Percentiles rank a stretch among this genome's conserved stretches.
phyloP scores from a whole-genome alignment of 2,113 vertebrate species.

The Lontra canadensis region DNA sequence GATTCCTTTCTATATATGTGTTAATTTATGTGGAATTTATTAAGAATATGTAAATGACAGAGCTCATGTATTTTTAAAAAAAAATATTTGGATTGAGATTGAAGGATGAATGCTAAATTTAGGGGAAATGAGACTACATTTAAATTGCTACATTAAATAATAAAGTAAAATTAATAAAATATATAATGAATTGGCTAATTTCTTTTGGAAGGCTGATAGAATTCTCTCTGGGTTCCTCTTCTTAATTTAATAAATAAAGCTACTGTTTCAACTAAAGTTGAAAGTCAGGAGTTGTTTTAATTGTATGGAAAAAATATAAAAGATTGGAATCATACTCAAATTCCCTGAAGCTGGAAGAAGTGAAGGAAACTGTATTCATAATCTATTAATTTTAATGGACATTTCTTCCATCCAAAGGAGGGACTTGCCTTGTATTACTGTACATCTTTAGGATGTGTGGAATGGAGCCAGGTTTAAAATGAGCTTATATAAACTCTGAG shows the following conservation, averaged over 20 bases:
- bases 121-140: not conserved
- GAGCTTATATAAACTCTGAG: not conserved
- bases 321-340: not conserved
- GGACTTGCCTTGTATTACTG: not conserved
- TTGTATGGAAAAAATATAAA: not conserved
- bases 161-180: not conserved
- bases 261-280: constrained; percentile 18
- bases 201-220: not conserved
- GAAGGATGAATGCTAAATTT: not conserved
- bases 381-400: not conserved
- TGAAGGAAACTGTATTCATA: not conserved
- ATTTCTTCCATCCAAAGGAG: not conserved
- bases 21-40: not conserved
- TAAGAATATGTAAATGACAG: not conserved
- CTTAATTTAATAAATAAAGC: constrained; percentile 12
- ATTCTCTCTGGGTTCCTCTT: not conserved
- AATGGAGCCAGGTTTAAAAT: not conserved
- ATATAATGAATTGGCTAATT: not conserved
- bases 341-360: not conserved
- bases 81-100: not conserved
- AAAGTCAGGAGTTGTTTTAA: not conserved
- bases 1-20: not conserved
- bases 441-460: not conserved
- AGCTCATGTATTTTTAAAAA: not conserved
- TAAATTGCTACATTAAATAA: not conserved